Evolutionary conservation across 2,888 invertebrate species (phyloP).

Genomic region (Doris montereyensis): DNA sequence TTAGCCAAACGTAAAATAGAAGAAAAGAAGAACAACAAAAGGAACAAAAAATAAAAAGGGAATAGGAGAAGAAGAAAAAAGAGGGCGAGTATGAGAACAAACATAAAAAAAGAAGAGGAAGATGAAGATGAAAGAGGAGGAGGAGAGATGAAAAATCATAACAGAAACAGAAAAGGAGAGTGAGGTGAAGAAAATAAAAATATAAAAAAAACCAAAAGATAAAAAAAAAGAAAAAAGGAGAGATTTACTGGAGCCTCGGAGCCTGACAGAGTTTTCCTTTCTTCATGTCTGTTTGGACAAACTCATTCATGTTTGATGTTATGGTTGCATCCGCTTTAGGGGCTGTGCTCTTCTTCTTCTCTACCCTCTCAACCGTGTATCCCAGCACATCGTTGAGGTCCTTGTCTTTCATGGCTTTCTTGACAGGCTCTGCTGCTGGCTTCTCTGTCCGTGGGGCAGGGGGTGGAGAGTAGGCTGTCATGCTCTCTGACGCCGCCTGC

Average conservation of each 20-base stretch:
- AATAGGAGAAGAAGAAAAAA: too few species aligned
- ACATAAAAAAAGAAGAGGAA: too few species aligned
- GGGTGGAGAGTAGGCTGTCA: slow-evolving; percentile 27
- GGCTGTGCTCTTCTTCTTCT: not conserved
- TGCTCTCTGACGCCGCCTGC: not conserved
- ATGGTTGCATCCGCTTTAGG: not conserved
- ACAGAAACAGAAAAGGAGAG: not conserved
- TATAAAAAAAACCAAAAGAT: slow-evolving; percentile 8
- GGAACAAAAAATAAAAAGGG: too few species aligned
- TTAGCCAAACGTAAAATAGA: too few species aligned
- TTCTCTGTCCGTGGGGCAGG: slow-evolving; percentile 35
- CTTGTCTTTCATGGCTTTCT: slow-evolving; percentile 46
- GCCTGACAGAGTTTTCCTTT: slow-evolving; percentile 58
- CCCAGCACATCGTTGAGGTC: slow-evolving; percentile 46
- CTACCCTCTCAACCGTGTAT: not conserved
- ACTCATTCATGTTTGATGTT: slow-evolving; percentile 58
- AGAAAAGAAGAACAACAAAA: too few species aligned
- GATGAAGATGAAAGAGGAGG: too few species aligned
- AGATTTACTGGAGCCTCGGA: slow-evolving; percentile 63
- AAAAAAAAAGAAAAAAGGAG: not conserved
- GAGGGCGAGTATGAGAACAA: too few species aligned
- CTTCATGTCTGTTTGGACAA: slow-evolving; percentile 64
- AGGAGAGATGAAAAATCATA: too few species aligned
- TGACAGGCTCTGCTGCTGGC: not conserved
- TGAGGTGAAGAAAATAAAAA: not conserved